Evolutionary conservation across 2,888 invertebrate species (phyloP).

Genomic region (Hypomecis punctinalis): DNA sequence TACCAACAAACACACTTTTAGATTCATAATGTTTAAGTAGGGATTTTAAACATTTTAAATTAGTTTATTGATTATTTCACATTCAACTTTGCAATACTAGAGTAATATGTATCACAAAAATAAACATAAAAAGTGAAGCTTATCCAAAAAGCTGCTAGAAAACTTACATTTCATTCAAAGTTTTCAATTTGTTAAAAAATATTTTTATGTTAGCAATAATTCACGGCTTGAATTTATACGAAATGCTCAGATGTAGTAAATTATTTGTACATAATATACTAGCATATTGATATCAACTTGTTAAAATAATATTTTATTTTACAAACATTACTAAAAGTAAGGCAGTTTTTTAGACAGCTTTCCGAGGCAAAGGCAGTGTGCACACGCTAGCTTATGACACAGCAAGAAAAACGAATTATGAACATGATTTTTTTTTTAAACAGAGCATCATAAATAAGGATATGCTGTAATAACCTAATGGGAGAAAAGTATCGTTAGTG

Average conservation of each 20-base stretch:
- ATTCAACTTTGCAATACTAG: slow-evolving; percentile 21
- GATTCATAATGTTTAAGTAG: too few species aligned
- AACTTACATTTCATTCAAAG: too few species aligned
- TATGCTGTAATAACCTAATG: too few species aligned
- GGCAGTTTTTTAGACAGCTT: slow-evolving; percentile 50
- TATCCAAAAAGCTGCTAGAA: slow-evolving; percentile 37
- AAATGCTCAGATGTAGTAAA: too few species aligned
- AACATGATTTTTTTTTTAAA: too few species aligned
- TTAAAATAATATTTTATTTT: background rate
- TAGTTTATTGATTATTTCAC: slow-evolving; percentile 6
- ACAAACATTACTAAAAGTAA: background rate
- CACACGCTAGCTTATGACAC: slow-evolving; percentile 35
- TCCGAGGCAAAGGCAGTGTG: slow-evolving; percentile 45
- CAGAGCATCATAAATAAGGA: too few species aligned
- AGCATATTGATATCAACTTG: too few species aligned
- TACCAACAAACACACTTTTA: too few species aligned
- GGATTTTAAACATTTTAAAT: background rate
- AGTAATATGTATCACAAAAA: slow-evolving; percentile 22
- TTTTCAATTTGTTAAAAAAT: background rate
- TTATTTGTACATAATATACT: too few species aligned
- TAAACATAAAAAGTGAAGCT: slow-evolving; percentile 14
- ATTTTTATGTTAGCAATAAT: background rate
- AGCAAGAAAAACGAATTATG: too few species aligned
- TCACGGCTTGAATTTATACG: background rate
- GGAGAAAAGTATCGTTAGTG: too few species aligned